phyloP scores from a whole-genome alignment of 2,797 vertebrate genomes.

The Crax fasciolata region DNA sequence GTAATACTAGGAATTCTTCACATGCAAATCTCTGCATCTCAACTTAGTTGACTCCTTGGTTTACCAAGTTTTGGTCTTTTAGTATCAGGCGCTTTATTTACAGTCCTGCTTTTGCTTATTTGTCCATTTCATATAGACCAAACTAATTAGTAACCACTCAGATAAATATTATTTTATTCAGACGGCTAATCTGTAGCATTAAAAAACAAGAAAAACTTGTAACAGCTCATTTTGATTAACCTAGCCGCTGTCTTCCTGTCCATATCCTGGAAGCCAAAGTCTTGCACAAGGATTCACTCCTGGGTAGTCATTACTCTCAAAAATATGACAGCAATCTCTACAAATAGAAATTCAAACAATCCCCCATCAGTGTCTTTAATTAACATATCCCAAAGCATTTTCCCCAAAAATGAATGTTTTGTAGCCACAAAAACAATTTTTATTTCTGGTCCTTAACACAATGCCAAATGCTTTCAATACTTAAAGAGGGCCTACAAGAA shows the following conservation, averaged over 20 bases:
- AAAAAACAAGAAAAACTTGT: neutral
- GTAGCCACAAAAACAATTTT: neutral
- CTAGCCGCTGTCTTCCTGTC: neutral
- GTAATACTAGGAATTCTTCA: neutral
- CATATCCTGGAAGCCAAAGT: neutral
- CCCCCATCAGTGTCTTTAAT: neutral
- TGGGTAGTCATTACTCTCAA: neutral
- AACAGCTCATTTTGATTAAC: neutral
- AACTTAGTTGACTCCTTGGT: neutral
- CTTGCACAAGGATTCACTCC: neutral
- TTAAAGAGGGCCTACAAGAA: neutral
- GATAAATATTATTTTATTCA: neutral
- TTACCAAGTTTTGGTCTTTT: neutral
- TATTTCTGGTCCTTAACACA: neutral
- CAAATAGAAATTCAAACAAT: neutral
- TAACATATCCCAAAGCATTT: neutral
- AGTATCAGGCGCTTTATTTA: neutral
- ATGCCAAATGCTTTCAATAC: neutral
- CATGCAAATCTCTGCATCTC: neutral
- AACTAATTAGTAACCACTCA: neutral
- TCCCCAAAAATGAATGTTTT: neutral
- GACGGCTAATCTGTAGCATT: neutral
- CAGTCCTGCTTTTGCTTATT: neutral
- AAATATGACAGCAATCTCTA: neutral
- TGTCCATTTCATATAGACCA: neutral